These are phyloP conservation scores for Hyperopisus bebe DNA, from an alignment of 2,113 vertebrate species.

Conservation along the genomic window DNA sequence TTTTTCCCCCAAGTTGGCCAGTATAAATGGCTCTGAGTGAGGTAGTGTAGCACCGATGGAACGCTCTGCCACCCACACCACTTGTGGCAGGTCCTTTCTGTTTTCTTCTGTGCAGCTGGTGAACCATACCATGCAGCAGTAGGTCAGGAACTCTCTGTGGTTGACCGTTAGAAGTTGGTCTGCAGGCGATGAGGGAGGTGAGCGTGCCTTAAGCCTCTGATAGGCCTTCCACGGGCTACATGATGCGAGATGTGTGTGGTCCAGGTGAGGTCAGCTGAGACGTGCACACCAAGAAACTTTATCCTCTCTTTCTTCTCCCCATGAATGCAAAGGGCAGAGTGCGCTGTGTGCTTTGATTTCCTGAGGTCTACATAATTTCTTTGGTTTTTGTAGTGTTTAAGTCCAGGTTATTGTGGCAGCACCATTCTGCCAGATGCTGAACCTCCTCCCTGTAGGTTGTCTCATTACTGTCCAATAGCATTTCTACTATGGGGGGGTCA, in stretches of 20 bases:
- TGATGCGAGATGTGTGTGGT: too few species aligned
- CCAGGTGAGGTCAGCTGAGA: too few species aligned
- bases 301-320: too few species aligned
- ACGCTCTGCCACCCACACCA: not conserved
- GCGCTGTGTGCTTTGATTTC: too few species aligned
- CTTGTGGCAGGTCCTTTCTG: not conserved
- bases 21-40: not conserved
- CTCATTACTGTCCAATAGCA: not conserved
- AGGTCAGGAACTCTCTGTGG: not conserved
- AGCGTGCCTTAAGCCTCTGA: too few species aligned
- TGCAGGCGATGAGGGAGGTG: too few species aligned
- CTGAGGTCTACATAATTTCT: not conserved
- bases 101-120: not conserved
- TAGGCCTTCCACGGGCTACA: too few species aligned
- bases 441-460: not conserved
- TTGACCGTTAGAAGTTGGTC: not conserved
- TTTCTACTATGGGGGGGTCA: too few species aligned
- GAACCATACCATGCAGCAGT: not conserved
- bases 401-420: not conserved
- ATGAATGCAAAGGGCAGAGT: too few species aligned
- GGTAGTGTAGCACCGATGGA: not conserved
- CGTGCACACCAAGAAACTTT: not conserved
- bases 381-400: not conserved
- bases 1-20: too few species aligned
- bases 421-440: not conserved